Evolutionary conservation across 37 sponge, comb jelly and placozoan genomes (phyloP).

Genomic region (Halichondria panicea): DNA sequence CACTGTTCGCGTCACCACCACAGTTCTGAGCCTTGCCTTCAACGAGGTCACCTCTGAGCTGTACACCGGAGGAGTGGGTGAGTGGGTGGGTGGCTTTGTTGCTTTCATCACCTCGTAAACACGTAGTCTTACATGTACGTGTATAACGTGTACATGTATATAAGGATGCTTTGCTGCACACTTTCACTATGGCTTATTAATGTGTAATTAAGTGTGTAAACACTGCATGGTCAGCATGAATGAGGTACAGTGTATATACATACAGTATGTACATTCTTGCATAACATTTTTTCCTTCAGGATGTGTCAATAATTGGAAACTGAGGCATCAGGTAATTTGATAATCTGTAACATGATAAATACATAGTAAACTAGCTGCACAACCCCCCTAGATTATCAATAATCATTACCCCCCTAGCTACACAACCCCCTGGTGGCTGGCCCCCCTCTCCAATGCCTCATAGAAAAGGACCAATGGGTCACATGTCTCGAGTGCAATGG

Average conservation of each 20-base stretch:
- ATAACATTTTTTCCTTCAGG: constrained; percentile 8
- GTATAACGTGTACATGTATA: not conserved
- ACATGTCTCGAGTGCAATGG: constrained; percentile 7
- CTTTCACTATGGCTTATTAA: too few species aligned
- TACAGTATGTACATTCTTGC: not conserved
- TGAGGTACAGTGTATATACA: not conserved
- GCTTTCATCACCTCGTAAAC: not conserved
- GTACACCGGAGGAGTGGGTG: constrained; percentile 61
- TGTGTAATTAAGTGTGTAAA: too few species aligned
- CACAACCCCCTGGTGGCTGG: constrained; percentile 16
- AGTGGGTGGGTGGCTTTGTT: not conserved
- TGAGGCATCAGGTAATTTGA: constrained; percentile 25
- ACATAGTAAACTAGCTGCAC: too few species aligned
- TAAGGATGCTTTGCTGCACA: not conserved
- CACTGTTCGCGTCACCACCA: constrained; percentile 5
- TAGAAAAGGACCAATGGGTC: constrained; percentile 41
- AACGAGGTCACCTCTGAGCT: constrained; percentile 30
- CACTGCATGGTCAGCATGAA: not conserved
- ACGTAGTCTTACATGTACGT: not conserved
- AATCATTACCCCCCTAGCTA: not conserved
- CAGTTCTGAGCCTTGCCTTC: constrained; percentile 44
- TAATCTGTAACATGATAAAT: too few species aligned
- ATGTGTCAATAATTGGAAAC: constrained; percentile 13
- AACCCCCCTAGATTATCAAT: too few species aligned
- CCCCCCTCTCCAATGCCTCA: not conserved